Evolutionary conservation across 2,113 vertebrate species (phyloP), one percentile per base, ranked within the genome.

Genomic region (Callithrix jacchus): DNA sequence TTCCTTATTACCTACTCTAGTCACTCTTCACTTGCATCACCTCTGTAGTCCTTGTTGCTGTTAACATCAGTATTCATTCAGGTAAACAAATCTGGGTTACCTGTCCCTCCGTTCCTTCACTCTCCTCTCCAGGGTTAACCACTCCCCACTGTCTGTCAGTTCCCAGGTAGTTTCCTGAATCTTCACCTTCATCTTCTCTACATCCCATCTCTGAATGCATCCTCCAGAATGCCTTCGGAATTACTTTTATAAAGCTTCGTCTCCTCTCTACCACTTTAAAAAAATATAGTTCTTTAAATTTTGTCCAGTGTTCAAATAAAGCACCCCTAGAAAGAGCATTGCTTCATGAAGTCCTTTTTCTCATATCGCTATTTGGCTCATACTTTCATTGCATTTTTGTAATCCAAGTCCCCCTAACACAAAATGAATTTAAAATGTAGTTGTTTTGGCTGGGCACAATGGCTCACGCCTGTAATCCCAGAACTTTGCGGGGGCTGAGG

Each of bases 371-470:
- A 30, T 88, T 89, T 77, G 66, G 68, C 12, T 84, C 74, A 47
- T 54, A 52, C 82, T 93, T 90, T 91, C 47, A 84, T 25, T 85
- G 14, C 14, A 40, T 32, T 91, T 93, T 91, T 87, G 21, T 85
- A 79, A 83, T 68, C 52, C 30, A 80, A 30, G 30, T 56, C 16
- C 13, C 66, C 16, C 8, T 70, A 25, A 82, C 70, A 71, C 42
- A 58, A 71, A 17, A 7, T 90, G 64, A 70, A 77, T 83, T 47
- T 56, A 87, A 80, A 73, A 88, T 68, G 37, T 66, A 32, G 12
- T 49, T 5, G 27, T 93, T 96, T 79, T 64, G 27, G 27, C 61
- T 12, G 61, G 27, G 61, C 25, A 27, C 0, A 5, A 27, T 64
- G 61, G 11, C 61, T 64, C 61, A 61, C 27, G 4, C 58, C 58